phyloP scores from a whole-genome alignment of 2,888 invertebrate genomes.

The Tachina lurida region DNA sequence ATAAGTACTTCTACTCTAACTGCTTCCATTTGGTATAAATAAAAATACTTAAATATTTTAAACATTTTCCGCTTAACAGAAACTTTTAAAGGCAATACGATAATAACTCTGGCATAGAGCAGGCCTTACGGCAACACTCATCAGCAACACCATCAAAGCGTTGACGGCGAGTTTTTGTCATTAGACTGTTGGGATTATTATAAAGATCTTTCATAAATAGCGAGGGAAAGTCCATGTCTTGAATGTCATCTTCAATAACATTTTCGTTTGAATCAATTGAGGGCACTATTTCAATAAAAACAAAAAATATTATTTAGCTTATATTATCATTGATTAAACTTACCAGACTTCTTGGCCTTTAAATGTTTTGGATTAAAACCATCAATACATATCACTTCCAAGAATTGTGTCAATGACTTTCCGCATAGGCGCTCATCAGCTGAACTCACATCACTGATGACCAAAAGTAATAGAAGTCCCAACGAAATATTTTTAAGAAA shows the following conservation, averaged over 20 bases:
- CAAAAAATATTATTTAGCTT: neutral
- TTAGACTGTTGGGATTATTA: conserved; percentile 1
- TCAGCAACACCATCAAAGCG: conserved; percentile 72
- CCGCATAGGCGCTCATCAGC: conserved; percentile 38
- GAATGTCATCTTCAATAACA: neutral
- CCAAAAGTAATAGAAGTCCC: neutral
- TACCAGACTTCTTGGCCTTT: conserved; percentile 39
- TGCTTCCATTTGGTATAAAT: too few relatives aligned
- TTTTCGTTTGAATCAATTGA: conserved; percentile 2
- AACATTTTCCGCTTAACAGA: too few relatives aligned
- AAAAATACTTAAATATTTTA: too few relatives aligned
- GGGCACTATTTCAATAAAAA: neutral
- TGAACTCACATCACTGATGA: neutral
- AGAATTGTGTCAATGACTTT: neutral
- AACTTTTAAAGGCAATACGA: conserved; percentile 73
- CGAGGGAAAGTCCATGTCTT: neutral
- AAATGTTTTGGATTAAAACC: conserved; percentile 37
- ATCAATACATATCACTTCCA: conserved; percentile 14
- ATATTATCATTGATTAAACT: neutral
- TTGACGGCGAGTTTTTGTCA: conserved; percentile 64
- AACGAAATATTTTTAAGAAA: neutral
- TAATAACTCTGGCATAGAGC: conserved; percentile 75
- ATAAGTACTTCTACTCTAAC: too few relatives aligned
- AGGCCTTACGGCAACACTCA: conserved; percentile 75
- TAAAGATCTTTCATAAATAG: conserved; percentile 4